Conservation (phyloP, 1,140 invertebrate species). For the Mamestra configurata region DNA sequence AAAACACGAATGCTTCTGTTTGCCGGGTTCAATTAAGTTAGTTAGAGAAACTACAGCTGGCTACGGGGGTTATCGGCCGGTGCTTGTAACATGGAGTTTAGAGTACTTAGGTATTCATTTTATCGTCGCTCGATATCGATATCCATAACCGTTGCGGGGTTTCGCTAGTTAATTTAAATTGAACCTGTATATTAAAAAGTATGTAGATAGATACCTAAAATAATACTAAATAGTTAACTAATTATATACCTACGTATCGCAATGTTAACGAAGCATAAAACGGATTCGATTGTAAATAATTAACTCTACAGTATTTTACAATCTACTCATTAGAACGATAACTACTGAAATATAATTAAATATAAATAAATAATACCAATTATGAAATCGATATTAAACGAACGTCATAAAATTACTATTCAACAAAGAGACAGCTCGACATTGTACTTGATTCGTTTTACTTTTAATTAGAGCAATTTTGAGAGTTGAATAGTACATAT, state of each 20-base stretch:
- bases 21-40: not conserved
- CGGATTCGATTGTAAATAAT: not conserved
- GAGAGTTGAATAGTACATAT: too few species aligned
- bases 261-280: not conserved
- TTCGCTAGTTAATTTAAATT: too few species aligned
- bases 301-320: not conserved
- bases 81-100: too few species aligned
- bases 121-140: too few species aligned
- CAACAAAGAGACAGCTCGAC: too few species aligned
- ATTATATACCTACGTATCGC: not conserved
- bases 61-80: too few species aligned
- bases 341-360: constrained; percentile 24
- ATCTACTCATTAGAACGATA: constrained; percentile 4
- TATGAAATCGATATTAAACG: not conserved
- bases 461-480: not conserved
- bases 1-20: constrained; percentile 6
- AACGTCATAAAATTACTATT: not conserved
- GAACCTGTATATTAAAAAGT: too few species aligned
- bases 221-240: not conserved
- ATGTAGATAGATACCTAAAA: too few species aligned
- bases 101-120: too few species aligned
- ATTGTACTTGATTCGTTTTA: too few species aligned
- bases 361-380: not conserved
- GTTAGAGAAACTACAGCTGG: too few species aligned
- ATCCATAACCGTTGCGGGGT: too few species aligned